Evolutionary conservation across 2,797 vertebrate species (phyloP), one percentile per base, ranked within the genome.

Genomic region (Ptychadena robeensis): DNA sequence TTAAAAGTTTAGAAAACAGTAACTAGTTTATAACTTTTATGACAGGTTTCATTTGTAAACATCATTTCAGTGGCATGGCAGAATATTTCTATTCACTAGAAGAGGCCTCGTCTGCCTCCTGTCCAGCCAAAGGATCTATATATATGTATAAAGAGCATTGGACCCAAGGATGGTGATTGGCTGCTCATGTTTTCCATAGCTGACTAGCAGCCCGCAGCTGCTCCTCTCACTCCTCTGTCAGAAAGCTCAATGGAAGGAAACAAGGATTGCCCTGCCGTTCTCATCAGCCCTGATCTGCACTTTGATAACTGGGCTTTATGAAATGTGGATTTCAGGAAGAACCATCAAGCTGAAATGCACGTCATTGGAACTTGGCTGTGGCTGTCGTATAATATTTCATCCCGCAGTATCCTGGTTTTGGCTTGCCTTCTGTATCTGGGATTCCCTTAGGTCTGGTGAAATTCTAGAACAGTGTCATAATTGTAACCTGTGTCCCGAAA

Each of bases 151-250:
- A 83, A 68, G 27, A 27, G 81, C 74, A 80, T 65, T 9, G 83
- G 57, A 31, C 83, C 67, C n/a, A 0, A 5, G 11, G 30, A 48
- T 48, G 59, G 28, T 1, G 14, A 53, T 72, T 76, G 73, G 18
- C 68, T 72, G 68, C 82, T 71, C 85, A 73, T 76, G 85, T 65
- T 87, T 89, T 90, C 91, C 87, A 37, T 1, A 66, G 87, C 34
- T 35, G 40, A 48, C 40, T 14, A 1, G 81, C 86, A 73, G 91
- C 86, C 85, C 84, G 87, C 96, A 96, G 94, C 95, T 98, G 97
- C 69, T 80, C 87, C 90, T 91, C 92, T 94, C 96, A 79, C 0
- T 97, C 93, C 85, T 0, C 18, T 11, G 0, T 37, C 85, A 37
- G 81, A 79, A 40, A 61, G 25, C 7, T 27, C 70, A 67, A 86